A percentile compares a stretch with the other conserved stretches of the same genome.
Conservation (phyloP, 1,140 invertebrate species). For the Pogonus chalceus region DNA sequence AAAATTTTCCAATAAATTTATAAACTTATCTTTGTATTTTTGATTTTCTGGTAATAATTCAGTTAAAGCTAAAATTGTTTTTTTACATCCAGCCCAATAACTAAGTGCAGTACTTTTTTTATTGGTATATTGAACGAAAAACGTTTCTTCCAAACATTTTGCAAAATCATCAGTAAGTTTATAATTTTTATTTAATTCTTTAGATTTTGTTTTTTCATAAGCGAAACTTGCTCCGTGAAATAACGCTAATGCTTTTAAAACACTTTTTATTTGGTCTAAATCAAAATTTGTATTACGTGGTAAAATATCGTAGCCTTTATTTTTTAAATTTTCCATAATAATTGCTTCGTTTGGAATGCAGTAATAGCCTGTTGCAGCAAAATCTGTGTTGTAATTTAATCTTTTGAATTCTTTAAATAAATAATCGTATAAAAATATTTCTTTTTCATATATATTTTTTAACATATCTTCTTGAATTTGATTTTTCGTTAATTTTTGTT, state of each 20-base stretch:
- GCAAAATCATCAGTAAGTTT: not conserved
- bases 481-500: not conserved
- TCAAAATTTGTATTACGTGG: not conserved
- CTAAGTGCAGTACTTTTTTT: not conserved
- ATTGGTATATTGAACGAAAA: not conserved
- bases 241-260: not conserved
- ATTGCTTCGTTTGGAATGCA: not conserved
- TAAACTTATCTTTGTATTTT: not conserved
- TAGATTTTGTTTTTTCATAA: not conserved
- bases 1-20: not conserved
- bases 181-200: not conserved
- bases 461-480: not conserved
- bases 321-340: not conserved
- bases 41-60: not conserved
- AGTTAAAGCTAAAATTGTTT: not conserved
- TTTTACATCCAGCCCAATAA: not conserved
- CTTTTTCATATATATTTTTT: slow-evolving; percentile 10
- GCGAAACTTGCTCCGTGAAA: not conserved
- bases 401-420: not conserved
- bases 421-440: slow-evolving; percentile 7
- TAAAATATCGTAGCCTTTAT: not conserved
- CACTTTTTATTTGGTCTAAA: not conserved
- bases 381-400: not conserved
- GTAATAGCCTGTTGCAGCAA: not conserved
- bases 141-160: not conserved